A percentile compares a stretch with the other conserved stretches of the same genome.
Evolutionary conservation across 2,888 invertebrate species (phyloP).

Genomic region (Melolontha melolontha): DNA sequence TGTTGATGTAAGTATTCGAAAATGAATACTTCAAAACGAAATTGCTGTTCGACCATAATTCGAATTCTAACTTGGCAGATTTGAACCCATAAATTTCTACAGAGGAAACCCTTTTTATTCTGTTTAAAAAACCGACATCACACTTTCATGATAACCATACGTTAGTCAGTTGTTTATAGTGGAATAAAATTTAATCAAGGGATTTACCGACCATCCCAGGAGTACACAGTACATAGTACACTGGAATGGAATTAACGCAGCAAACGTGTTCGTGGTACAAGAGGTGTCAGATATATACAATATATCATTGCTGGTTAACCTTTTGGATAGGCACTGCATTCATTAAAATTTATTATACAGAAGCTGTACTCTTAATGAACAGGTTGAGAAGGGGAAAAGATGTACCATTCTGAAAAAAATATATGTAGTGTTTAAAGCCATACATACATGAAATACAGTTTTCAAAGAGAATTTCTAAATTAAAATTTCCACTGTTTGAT

Average conservation of each 20-base stretch:
- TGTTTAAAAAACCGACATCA: slow-evolving; percentile 1
- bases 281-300: slow-evolving; percentile 18
- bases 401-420: too few relatives aligned
- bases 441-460: too few relatives aligned
- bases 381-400: slow-evolving; percentile 5
- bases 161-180: slow-evolving; percentile 34
- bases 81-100: slow-evolving; percentile 28
- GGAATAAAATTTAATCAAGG: slow-evolving; percentile 39
- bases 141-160: slow-evolving; percentile 18
- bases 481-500: too few relatives aligned
- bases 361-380: slow-evolving; percentile 24
- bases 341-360: slow-evolving; percentile 23
- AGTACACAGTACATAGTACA: slow-evolving; percentile 4
- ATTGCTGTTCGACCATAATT: slow-evolving; percentile 14
- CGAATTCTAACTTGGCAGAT: slow-evolving; percentile 16
- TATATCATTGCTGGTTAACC: slow-evolving; percentile 34
- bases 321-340: slow-evolving; percentile 1
- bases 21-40: slow-evolving; percentile 12
- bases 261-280: slow-evolving; percentile 8
- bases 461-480: too few relatives aligned
- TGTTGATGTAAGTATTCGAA: slow-evolving; percentile 16
- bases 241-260: slow-evolving; percentile 24
- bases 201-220: slow-evolving; percentile 25
- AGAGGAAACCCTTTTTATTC: slow-evolving; percentile 22
- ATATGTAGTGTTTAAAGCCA: too few relatives aligned